Evolutionary conservation across 2,797 vertebrate species (phyloP).

Genomic region (Tamandua tetradactyla): DNA sequence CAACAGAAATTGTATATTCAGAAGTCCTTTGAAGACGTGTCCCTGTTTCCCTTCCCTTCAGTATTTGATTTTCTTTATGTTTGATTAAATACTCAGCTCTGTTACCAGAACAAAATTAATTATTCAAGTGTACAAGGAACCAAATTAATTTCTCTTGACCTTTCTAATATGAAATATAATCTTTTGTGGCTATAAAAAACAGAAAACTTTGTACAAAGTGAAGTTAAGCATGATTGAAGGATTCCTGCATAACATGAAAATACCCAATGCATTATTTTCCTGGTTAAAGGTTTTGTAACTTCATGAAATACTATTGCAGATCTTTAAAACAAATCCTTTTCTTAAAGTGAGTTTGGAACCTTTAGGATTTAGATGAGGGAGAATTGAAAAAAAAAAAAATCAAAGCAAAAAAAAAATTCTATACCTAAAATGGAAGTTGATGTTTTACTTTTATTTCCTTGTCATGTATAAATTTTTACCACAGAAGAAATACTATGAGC

Average conservation of each 20-base stretch:
- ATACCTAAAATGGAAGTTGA: conserved; percentile 49
- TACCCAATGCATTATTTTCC: background rate
- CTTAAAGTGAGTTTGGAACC: background rate
- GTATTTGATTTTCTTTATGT: conserved; percentile 60
- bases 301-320: background rate
- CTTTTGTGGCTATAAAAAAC: conserved; percentile 31
- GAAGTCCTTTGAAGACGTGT: background rate
- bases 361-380: background rate
- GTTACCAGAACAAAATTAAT: conserved; percentile 60
- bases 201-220: conserved; percentile 40
- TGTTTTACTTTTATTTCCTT: conserved; percentile 59
- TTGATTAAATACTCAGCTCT: conserved; percentile 58
- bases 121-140: conserved; percentile 56
- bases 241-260: background rate
- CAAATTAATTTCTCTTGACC: conserved; percentile 72
- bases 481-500: conserved; percentile 58
- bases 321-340: background rate
- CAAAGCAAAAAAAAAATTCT: background rate
- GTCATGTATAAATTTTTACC: conserved; percentile 54
- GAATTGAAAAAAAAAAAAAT: background rate
- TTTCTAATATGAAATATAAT: conserved; percentile 62
- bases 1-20: background rate
- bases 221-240: conserved; percentile 56
- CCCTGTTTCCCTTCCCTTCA: background rate
- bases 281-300: background rate